phyloP scores from a whole-genome alignment of 1,140 invertebrate species.

The Fragariocoptes setiger region DNA sequence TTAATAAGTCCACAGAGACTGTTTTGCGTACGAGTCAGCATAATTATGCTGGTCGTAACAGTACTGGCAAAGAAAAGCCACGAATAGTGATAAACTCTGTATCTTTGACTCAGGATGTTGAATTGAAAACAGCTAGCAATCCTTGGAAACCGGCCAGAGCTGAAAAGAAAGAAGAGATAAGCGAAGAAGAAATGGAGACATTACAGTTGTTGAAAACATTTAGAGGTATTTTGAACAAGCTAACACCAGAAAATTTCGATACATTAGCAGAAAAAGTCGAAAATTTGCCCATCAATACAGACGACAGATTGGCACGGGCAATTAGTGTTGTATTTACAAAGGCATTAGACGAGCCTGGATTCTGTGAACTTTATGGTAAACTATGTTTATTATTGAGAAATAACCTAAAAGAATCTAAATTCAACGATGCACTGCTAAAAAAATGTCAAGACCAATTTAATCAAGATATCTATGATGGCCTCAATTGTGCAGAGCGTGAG shows the following conservation, averaged over 20 bases:
- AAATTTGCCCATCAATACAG: slow-evolving; percentile 42
- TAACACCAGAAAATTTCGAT: slow-evolving; percentile 70
- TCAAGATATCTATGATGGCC: slow-evolving; percentile 23
- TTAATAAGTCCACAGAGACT: not conserved
- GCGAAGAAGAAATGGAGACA: slow-evolving; percentile 25
- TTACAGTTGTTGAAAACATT: slow-evolving; percentile 45
- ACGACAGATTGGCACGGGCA: slow-evolving; percentile 39
- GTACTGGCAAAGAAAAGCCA: not conserved
- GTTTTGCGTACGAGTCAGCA: not conserved
- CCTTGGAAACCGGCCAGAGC: slow-evolving; percentile 46
- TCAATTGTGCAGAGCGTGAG: slow-evolving; percentile 18
- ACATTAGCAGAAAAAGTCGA: slow-evolving; percentile 42
- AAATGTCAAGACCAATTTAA: slow-evolving; percentile 63
- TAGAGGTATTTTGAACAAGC: slow-evolving; percentile 61
- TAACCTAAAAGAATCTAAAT: slow-evolving; percentile 23
- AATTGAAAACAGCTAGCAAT: slow-evolving; percentile 48
- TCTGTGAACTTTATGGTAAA: slow-evolving; percentile 55
- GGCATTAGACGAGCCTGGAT: slow-evolving; percentile 70
- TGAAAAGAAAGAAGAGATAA: slow-evolving; percentile 2
- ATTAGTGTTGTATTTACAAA: slow-evolving; percentile 77
- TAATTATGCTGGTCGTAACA: not conserved
- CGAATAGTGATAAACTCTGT: slow-evolving; percentile 15
- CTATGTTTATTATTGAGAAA: slow-evolving; percentile 24
- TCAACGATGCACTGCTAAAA: slow-evolving; percentile 42
- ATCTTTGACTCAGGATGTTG: slow-evolving; percentile 41